Percentiles rank a stretch among this genome's conserved stretches.
Conservation (phyloP, 2,888 invertebrate genomes). For the Abrostola triplasia region DNA sequence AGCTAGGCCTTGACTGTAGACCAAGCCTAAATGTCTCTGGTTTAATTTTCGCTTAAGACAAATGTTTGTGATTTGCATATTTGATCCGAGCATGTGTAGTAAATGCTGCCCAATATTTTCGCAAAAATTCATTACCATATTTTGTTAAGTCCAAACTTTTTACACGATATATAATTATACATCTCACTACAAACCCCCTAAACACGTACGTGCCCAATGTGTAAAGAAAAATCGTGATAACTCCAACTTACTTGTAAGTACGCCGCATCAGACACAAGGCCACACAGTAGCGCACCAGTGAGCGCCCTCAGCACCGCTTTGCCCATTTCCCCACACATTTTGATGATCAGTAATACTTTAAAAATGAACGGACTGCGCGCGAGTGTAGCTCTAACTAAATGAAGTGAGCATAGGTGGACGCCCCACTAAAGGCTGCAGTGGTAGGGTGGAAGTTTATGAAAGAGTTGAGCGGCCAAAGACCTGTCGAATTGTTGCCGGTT, state of each 20-base stretch:
- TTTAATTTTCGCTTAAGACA: too few relatives aligned
- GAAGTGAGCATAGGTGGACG: conserved; percentile 41
- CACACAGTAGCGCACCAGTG: conserved; percentile 82
- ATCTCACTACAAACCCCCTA: too few relatives aligned
- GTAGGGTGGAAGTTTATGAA: conserved; percentile 54
- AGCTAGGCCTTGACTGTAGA: too few relatives aligned
- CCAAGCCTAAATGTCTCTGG: too few relatives aligned
- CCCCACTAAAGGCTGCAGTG: conserved; percentile 57
- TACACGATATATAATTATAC: too few relatives aligned
- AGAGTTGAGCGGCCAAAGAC: conserved; percentile 39
- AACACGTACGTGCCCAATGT: too few relatives aligned
- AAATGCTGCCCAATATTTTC: too few relatives aligned
- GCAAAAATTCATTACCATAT: too few relatives aligned
- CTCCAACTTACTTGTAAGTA: conserved; percentile 77
- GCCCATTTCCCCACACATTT: conserved; percentile 86
- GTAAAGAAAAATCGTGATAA: too few relatives aligned
- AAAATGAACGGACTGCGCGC: conserved; percentile 43
- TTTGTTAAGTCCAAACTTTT: too few relatives aligned
- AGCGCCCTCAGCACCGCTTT: conserved; percentile 83
- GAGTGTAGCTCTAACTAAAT: conserved; percentile 44
- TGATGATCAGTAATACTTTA: conserved; percentile 43
- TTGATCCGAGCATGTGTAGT: too few relatives aligned
- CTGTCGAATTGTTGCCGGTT: conserved; percentile 34
- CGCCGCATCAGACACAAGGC: conserved; percentile 82
- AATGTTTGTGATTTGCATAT: too few relatives aligned